Conservation (phyloP, 2,888 invertebrate species). For the Athripsodes cinereus region DNA sequence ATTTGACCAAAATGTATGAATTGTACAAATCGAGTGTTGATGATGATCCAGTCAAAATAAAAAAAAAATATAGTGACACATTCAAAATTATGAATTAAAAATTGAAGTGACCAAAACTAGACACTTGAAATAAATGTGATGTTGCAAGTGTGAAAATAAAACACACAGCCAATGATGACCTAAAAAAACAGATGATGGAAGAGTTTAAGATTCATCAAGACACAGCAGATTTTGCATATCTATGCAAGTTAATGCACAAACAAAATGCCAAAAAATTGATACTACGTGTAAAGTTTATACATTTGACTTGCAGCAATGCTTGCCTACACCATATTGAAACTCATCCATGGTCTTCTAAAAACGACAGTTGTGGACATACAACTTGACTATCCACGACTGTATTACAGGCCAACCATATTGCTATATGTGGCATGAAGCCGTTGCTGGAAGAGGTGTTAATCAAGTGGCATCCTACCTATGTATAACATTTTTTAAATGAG, state of each 20-base stretch:
- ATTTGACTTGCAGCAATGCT: slow-evolving; percentile 29
- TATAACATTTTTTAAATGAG: slow-evolving; percentile 21
- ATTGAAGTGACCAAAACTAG: background rate
- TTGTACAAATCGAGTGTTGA: no score
- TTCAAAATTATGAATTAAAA: no score
- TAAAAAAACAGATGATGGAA: background rate
- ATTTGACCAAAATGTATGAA: slow-evolving; percentile 3
- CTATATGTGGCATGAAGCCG: slow-evolving; percentile 31
- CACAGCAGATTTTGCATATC: background rate
- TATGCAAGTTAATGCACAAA: background rate
- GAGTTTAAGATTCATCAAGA: background rate
- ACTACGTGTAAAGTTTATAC: background rate
- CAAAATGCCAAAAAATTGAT: background rate
- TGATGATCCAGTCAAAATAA: no score
- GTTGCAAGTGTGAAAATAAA: slow-evolving; percentile 1
- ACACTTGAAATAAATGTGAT: slow-evolving; percentile 1
- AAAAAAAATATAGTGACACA: no score
- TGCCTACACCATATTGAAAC: slow-evolving; percentile 30
- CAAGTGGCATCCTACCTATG: slow-evolving; percentile 29
- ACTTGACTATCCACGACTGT: slow-evolving; percentile 30
- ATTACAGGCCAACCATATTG: slow-evolving; percentile 26
- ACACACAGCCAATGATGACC: background rate
- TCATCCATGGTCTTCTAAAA: slow-evolving; percentile 31
- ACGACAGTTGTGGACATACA: slow-evolving; percentile 31
- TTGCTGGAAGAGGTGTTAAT: slow-evolving; percentile 29